Percentiles rank a stretch among this genome's conserved stretches.
These are phyloP conservation scores for Labeo calbasu DNA, from an alignment of 2,797 vertebrate genomes.

Conservation along the genomic window DNA sequence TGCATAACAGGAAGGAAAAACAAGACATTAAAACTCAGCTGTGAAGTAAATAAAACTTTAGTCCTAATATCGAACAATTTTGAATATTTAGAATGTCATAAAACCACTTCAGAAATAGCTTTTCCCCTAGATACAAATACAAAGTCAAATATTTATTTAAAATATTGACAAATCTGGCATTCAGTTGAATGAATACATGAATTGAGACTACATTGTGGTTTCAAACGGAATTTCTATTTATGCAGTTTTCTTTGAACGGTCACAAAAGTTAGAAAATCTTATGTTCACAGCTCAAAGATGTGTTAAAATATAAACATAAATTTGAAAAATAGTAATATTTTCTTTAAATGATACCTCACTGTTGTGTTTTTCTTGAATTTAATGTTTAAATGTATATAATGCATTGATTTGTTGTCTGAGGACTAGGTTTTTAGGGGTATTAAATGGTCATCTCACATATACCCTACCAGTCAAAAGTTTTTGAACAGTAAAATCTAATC, in stretches of 20 bases:
- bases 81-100: background rate
- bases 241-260: background rate
- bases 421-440: background rate
- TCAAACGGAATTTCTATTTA: background rate
- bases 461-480: no score
- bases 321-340: background rate
- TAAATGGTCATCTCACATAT: background rate
- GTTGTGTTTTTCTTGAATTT: background rate
- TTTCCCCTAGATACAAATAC: background rate
- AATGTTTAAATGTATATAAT: background rate
- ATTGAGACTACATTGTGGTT: background rate
- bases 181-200: background rate
- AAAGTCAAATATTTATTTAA: background rate
- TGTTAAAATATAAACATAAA: background rate
- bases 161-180: background rate
- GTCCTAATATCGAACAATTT: no score
- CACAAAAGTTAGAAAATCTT: background rate
- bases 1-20: background rate
- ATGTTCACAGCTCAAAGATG: background rate
- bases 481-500: no score
- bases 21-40: background rate
- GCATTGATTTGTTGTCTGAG: background rate
- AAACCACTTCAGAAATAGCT: background rate
- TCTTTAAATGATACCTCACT: background rate
- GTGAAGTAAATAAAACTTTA: background rate